Percentiles rank a stretch among this genome's conserved stretches.
Evolutionary conservation across 2,113 vertebrate species (phyloP).

Genomic region (Psilopsiagon aurifrons): DNA sequence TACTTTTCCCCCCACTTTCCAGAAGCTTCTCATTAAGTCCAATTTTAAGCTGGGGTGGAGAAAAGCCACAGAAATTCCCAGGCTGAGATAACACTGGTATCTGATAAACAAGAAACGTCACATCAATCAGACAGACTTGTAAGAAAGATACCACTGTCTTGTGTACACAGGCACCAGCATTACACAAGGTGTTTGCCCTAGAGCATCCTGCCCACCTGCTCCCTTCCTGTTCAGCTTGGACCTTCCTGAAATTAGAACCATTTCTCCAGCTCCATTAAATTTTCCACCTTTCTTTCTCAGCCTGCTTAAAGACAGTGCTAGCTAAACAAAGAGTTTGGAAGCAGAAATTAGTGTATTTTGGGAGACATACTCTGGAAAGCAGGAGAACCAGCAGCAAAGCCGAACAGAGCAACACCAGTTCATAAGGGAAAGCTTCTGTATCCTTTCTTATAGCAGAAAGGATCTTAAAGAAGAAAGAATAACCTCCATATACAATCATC

Average conservation of each 20-base stretch:
- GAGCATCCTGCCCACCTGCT: not conserved
- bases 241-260: not conserved
- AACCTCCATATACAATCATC: not conserved
- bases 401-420: not conserved
- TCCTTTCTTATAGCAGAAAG: not conserved
- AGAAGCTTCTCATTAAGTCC: conserved; percentile 33
- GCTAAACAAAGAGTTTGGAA: not conserved
- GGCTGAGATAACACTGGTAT: not conserved
- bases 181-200: not conserved
- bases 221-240: not conserved
- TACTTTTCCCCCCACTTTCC: not conserved
- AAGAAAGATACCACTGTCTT: not conserved
- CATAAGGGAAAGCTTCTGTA: not conserved
- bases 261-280: not conserved
- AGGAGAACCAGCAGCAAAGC: not conserved
- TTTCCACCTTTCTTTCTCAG: not conserved
- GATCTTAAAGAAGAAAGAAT: not conserved
- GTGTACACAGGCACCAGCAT: not conserved
- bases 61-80: conserved; percentile 17
- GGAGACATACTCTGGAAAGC: not conserved
- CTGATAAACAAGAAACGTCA: not conserved
- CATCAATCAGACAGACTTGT: not conserved
- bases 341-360: not conserved
- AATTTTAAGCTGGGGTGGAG: conserved; percentile 1
- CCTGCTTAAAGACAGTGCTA: not conserved